phyloP scores from a whole-genome alignment of 2,113 vertebrate genomes.

The Upupa epops region DNA sequence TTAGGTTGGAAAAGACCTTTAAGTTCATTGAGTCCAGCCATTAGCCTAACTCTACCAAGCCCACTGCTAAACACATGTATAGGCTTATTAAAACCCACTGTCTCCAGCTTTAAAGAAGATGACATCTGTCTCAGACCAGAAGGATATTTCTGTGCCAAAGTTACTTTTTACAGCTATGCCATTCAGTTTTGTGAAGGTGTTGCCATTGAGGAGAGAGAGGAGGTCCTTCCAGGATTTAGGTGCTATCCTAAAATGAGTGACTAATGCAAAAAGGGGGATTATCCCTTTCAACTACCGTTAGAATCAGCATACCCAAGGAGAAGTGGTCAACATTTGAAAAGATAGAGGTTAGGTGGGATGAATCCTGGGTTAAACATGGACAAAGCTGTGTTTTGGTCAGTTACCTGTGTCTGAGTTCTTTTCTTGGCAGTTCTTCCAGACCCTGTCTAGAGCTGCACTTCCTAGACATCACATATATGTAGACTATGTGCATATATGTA shows the following conservation, averaged over 20 bases:
- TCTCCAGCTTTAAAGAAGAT: not conserved
- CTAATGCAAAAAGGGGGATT: not conserved
- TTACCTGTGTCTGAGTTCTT: not conserved
- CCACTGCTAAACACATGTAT: not conserved
- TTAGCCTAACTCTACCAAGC: too few relatives aligned
- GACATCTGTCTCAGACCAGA: not conserved
- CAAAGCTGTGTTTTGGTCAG: not conserved
- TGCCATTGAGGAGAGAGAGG: not conserved
- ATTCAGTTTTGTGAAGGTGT: not conserved
- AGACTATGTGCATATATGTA: not conserved
- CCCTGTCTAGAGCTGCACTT: not conserved
- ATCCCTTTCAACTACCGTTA: not conserved
- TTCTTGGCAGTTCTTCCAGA: not conserved
- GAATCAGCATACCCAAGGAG: not conserved
- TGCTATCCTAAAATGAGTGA: not conserved
- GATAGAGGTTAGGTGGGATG: not conserved
- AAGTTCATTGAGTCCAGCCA: too few relatives aligned
- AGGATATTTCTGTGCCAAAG: not conserved
- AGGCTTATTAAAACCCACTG: not conserved
- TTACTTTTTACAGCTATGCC: not conserved
- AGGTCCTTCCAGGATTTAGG: not conserved
- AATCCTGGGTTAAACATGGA: not conserved
- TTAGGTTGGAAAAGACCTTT: too few relatives aligned
- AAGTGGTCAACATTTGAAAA: not conserved
- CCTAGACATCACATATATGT: fast-evolving